These are phyloP conservation scores for Hyppa rectilinea DNA, from an alignment of 2,888 invertebrate genomes.

Conservation along the genomic window DNA sequence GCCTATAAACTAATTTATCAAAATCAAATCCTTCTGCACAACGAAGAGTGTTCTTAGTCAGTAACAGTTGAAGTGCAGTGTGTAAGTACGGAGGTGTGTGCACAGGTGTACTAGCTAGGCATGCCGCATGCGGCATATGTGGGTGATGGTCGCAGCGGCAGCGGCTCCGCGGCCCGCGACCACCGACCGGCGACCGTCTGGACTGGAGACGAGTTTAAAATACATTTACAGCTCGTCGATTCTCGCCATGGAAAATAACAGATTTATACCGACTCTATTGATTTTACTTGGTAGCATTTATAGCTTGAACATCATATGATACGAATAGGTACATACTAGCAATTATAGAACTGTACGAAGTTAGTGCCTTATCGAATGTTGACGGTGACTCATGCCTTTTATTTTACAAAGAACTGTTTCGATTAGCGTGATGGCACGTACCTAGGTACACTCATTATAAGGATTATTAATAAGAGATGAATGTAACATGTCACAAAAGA, in stretches of 20 bases:
- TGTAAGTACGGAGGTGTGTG: slow-evolving; percentile 65
- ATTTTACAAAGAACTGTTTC: slow-evolving; percentile 49
- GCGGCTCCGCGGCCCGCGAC: slow-evolving; percentile 51
- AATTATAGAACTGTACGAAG: slow-evolving; percentile 23
- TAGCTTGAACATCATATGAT: slow-evolving; percentile 5
- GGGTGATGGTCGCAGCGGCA: slow-evolving; percentile 73
- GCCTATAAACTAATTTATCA: background rate
- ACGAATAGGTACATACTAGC: slow-evolving; percentile 7
- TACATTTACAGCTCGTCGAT: slow-evolving; percentile 56
- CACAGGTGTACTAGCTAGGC: slow-evolving; percentile 73
- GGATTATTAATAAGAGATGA: slow-evolving; percentile 52
- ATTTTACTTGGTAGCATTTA: slow-evolving; percentile 16
- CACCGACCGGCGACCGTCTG: slow-evolving; percentile 54
- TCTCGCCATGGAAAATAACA: slow-evolving; percentile 44
- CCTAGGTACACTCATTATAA: slow-evolving; percentile 31
- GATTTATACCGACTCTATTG: slow-evolving; percentile 34
- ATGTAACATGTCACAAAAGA: slow-evolving; percentile 75
- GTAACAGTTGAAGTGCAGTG: slow-evolving; percentile 59
- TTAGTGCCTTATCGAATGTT: slow-evolving; percentile 35
- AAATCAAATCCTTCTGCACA: slow-evolving; percentile 20
- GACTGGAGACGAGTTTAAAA: slow-evolving; percentile 63
- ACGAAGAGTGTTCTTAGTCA: slow-evolving; percentile 17
- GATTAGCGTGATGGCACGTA: slow-evolving; percentile 35
- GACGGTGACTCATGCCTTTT: slow-evolving; percentile 38
- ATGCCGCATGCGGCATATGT: slow-evolving; percentile 74